Conservation (phyloP, 2,113 vertebrate genomes). For the Limnothrissa miodon region DNA sequence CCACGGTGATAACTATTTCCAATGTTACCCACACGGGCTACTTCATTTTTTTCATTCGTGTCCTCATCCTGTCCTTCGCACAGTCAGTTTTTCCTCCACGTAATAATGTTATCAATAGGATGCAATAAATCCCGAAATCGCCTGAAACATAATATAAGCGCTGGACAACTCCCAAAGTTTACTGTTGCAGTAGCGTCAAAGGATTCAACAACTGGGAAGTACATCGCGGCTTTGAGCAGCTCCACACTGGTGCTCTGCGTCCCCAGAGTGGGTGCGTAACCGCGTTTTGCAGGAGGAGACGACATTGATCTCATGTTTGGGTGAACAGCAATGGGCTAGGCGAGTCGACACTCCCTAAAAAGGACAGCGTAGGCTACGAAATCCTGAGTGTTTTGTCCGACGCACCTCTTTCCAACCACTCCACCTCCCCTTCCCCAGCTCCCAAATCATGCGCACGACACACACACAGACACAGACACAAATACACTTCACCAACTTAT, state of each 20-base stretch:
- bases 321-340: background rate
- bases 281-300: background rate
- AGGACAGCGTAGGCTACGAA: slow-evolving; percentile 15
- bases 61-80: background rate
- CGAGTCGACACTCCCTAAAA: background rate
- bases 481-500: no score
- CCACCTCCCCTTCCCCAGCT: background rate
- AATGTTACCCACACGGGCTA: background rate
- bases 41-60: background rate
- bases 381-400: background rate
- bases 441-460: background rate
- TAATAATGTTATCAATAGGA: background rate
- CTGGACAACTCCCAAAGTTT: background rate
- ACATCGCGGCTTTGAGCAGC: background rate
- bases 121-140: background rate
- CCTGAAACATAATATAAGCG: background rate
- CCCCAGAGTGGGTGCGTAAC: background rate
- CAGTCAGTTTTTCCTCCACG: background rate
- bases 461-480: no score
- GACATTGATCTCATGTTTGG: slow-evolving; percentile 16
- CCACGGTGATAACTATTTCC: slow-evolving; percentile 15
- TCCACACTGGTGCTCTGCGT: background rate
- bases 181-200: background rate
- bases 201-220: background rate
- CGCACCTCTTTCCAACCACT: background rate